Percentiles rank a stretch among this genome's conserved stretches.
These are phyloP conservation scores for Heteractis magnifica DNA, from an alignment of 92 coral and sea anemone species.

Conservation along the genomic window DNA sequence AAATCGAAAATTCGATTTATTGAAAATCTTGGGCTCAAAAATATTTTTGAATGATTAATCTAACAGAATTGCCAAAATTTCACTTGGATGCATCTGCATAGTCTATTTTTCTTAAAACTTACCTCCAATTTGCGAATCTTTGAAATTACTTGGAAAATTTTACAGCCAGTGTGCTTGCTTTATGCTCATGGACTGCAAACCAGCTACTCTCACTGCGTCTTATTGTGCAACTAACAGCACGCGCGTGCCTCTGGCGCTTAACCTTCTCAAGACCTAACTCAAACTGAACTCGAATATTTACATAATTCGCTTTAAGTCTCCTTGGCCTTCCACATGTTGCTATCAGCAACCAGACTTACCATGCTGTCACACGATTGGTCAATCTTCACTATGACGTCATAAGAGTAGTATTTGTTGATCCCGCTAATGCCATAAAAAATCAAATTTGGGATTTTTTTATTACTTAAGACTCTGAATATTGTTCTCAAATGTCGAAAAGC, in stretches of 20 bases:
- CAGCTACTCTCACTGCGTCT: background rate
- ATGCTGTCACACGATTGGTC: background rate
- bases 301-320: background rate
- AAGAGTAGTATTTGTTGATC: background rate
- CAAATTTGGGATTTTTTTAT: background rate
- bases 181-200: background rate
- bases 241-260: background rate
- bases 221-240: background rate
- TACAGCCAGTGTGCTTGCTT: background rate
- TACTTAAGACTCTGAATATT: background rate
- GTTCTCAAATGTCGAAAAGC: background rate
- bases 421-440: background rate
- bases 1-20: background rate
- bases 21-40: background rate
- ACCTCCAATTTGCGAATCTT: background rate
- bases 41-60: background rate
- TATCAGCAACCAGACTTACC: background rate
- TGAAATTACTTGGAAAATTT: background rate
- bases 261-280: background rate
- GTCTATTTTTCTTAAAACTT: background rate
- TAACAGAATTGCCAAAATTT: no score
- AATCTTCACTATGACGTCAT: background rate
- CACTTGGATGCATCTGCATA: background rate
- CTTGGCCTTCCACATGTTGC: background rate
- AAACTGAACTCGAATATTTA: slow-evolving; percentile 3